Conservation (phyloP, 92 coral and sea anemone species). For the Palythoa heliodiscus region DNA sequence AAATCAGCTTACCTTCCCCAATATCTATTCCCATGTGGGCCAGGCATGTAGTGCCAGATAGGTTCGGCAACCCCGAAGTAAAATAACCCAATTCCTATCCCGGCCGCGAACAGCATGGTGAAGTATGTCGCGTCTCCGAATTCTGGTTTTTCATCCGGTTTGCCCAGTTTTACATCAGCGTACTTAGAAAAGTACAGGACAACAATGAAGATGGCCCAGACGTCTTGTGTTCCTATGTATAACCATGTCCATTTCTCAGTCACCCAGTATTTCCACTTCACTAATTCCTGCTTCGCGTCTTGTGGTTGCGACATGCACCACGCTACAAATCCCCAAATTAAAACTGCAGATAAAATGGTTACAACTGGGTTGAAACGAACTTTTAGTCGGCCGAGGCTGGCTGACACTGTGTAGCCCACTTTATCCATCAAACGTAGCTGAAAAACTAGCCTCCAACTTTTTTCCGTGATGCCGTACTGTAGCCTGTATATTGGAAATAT, state of each 20-base stretch:
- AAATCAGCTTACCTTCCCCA: conserved; percentile 28
- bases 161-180: conserved; percentile 74
- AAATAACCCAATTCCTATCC: conserved; percentile 81
- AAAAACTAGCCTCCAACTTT: too few relatives aligned
- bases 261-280: conserved; percentile 64
- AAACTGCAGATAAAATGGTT: conserved; percentile 60
- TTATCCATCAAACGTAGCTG: background rate
- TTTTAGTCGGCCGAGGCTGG: background rate
- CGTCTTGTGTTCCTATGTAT: conserved; percentile 86
- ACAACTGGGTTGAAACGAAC: conserved; percentile 73
- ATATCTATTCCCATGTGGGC: conserved; percentile 19
- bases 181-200: conserved; percentile 83
- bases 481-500: too few relatives aligned
- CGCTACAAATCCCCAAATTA: conserved; percentile 69
- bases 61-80: conserved; percentile 79
- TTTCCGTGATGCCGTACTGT: too few relatives aligned
- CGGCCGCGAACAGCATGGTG: conserved; percentile 86
- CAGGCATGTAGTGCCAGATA: conserved; percentile 50
- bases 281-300: conserved; percentile 42
- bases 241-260: conserved; percentile 79
- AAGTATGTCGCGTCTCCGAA: conserved; percentile 80
- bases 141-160: conserved; percentile 81
- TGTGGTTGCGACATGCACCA: conserved; percentile 56
- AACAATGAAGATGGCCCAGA: conserved; percentile 77
- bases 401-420: background rate